These are phyloP conservation scores for Dioctria rufipes DNA, from an alignment of 2,888 invertebrate species.

Conservation along the genomic window DNA sequence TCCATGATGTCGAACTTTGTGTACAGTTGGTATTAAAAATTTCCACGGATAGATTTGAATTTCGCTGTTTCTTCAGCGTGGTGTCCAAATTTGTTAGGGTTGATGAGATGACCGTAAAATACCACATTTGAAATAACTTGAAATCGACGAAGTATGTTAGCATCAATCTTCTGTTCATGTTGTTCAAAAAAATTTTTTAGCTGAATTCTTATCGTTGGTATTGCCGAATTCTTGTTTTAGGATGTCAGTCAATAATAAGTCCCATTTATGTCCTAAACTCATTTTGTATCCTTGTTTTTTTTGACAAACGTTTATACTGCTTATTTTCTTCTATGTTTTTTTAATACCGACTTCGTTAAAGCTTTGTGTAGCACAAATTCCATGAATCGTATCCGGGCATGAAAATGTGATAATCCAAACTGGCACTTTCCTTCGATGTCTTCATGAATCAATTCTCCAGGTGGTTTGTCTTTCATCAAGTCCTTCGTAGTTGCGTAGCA, in stretches of 20 bases:
- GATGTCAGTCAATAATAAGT: neutral
- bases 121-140: neutral
- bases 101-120: neutral
- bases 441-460: constrained; percentile 9
- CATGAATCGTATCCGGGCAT: neutral
- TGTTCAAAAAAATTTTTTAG: no score
- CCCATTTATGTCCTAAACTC: neutral
- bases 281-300: neutral
- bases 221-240: neutral
- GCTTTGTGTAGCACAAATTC: no score
- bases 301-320: neutral
- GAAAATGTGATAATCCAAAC: neutral
- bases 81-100: neutral
- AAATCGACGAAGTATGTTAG: neutral
- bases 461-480: neutral
- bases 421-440: neutral
- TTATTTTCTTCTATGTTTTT: neutral
- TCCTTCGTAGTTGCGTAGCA: no score
- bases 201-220: neutral
- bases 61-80: neutral
- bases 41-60: neutral
- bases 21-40: neutral
- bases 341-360: neutral
- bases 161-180: no score
- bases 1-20: neutral